Evolutionary conservation across 2,113 vertebrate species (phyloP), one percentile per base, ranked within the genome.

Genomic region (Neogale vison): DNA sequence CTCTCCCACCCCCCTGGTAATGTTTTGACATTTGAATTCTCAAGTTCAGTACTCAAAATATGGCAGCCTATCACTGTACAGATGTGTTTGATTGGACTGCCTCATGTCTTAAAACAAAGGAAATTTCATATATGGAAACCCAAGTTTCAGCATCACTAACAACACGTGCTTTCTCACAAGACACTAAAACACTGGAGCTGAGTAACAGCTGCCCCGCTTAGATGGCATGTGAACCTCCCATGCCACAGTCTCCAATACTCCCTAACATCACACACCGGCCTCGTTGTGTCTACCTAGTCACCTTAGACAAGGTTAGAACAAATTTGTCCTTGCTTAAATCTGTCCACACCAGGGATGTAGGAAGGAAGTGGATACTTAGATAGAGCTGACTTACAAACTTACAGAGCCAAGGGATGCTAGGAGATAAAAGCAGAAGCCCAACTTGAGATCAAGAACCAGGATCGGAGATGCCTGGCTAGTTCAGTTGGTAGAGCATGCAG

Each of bases 1-100:
- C 6, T 34, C 15, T 10, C 17, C 42, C 29, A 36, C 2, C 13
- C 1, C 1, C 29, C 18, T 21, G 3, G 13, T 36, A 90, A 45
- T 65, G 77, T 94, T 89, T 87, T 95, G 80, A 90, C 17, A 90
- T 42, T 24, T 89, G 23, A 95, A 77, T 91, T 85, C n/a, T 97
- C 57, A 95, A 36, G 47, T 61, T 15, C 14, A 74, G 59, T 88
- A 24, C 45, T 90, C 39, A 87, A 88, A 93, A 4, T 4, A 83
- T 93, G 29, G 47, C 4, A 90, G 17, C 3, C 15, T 77, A 14
- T 36, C 24, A 90, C 17, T 47, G 34, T 42, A 13, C 11, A 88
- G 13, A 69, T 61, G 17, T 47, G 11, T 29, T 81, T 94, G 24
- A 57, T 90, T 74, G 26, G 11, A 71, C 34, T 76, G 21, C 13